A percentile compares a stretch with the other conserved stretches of the same genome.
phyloP scores from a whole-genome alignment of 2,113 vertebrate species.

The Machaerirhynchus nigripectus region DNA sequence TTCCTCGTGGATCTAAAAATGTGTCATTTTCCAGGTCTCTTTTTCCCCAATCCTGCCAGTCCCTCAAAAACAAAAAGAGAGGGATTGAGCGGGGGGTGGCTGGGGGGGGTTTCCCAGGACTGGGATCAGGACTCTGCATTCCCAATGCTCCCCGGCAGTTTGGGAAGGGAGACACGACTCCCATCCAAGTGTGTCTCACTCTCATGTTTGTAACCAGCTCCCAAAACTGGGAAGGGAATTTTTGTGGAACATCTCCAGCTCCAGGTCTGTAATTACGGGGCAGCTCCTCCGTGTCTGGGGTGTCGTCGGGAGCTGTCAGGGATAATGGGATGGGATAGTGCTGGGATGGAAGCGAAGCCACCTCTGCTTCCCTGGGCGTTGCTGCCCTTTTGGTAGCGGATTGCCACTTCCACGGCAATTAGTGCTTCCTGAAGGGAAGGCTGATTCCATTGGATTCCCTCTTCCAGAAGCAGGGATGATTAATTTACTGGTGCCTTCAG shows the following conservation, averaged over 20 bases:
- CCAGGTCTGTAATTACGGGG: background rate
- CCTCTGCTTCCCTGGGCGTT: background rate
- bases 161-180: background rate
- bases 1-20: background rate
- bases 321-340: background rate
- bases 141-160: background rate
- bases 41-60: background rate
- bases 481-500: background rate
- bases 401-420: background rate
- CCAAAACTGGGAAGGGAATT: background rate
- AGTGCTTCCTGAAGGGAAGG: background rate
- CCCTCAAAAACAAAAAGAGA: background rate
- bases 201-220: background rate
- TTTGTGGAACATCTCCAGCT: background rate
- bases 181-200: accelerated
- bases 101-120: accelerated
- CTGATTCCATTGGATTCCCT: background rate
- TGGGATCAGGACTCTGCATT: background rate
- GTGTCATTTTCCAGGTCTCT: background rate
- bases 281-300: accelerated
- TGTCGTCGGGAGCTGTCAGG: background rate
- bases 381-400: background rate
- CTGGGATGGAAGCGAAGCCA: background rate
- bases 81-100: background rate
- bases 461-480: background rate